These are phyloP conservation scores for Oryzias melastigma DNA, from an alignment of 2,113 vertebrate species.

Conservation along the genomic window DNA sequence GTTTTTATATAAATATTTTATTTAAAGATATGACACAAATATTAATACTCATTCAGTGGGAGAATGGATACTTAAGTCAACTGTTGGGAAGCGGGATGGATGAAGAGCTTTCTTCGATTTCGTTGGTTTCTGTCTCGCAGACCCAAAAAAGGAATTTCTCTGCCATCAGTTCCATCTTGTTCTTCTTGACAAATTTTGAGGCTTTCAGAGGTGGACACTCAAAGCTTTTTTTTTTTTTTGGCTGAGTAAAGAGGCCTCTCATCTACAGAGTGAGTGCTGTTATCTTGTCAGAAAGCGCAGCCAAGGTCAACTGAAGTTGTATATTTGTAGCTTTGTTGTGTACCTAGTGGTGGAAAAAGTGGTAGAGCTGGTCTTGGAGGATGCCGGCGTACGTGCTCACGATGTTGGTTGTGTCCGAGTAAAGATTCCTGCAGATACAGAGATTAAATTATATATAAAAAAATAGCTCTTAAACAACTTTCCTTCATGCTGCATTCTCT, in stretches of 20 bases:
- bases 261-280: conserved; percentile 1
- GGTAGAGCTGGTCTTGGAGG: conserved; percentile 67
- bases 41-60: conserved; percentile 17
- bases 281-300: neutral
- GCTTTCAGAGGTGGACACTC: no score
- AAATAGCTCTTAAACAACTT: neutral
- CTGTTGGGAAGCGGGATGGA: neutral
- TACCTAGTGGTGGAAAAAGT: conserved; percentile 53
- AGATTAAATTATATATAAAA: conserved; percentile 4
- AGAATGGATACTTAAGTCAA: neutral
- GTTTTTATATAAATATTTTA: conserved; percentile 64
- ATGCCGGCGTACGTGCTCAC: conserved; percentile 67
- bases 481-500: neutral
- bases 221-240: no score
- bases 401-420: conserved; percentile 51
- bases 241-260: neutral
- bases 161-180: neutral
- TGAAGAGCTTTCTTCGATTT: neutral
- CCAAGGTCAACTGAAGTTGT: neutral
- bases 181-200: neutral
- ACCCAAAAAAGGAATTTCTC: neutral
- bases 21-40: conserved; percentile 60
- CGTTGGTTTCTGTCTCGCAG: neutral
- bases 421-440: conserved; percentile 59
- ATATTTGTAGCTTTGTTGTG: conserved; percentile 24